Conservation (phyloP, 2,113 vertebrate genomes). For the Ctenodactylus gundi region DNA sequence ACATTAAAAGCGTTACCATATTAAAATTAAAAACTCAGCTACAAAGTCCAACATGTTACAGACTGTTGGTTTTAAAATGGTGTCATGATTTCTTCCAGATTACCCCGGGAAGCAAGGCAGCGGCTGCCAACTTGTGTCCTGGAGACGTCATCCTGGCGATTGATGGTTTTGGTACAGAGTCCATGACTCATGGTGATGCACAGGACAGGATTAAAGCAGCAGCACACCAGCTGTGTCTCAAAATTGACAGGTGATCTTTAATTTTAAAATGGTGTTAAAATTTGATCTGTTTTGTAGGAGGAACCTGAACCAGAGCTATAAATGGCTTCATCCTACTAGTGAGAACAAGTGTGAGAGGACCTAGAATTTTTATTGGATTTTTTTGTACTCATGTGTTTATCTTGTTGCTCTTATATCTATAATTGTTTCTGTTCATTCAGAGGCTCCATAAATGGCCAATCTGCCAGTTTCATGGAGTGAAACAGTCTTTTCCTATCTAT, state of each 20-base stretch:
- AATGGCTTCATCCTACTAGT: not conserved
- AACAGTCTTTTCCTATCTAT: not conserved
- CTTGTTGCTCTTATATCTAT: not conserved
- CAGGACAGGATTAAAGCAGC: constrained; percentile 97
- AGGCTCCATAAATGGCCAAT: not conserved
- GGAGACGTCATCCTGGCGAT: constrained; percentile 96
- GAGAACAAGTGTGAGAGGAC: not conserved
- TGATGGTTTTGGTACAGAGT: constrained; percentile 89
- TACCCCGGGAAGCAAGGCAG: constrained; percentile 95
- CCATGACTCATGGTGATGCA: constrained; percentile 96
- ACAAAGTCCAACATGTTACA: not conserved
- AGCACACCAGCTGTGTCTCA: constrained; percentile 88
- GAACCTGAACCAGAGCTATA: not conserved
- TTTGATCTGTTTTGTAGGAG: constrained; percentile 46
- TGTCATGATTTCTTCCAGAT: constrained; percentile 86
- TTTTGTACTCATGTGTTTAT: too few species aligned
- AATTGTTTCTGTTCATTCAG: not conserved
- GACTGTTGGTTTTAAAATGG: not conserved
- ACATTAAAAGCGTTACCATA: not conserved
- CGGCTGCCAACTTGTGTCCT: constrained; percentile 90
- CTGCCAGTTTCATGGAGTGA: not conserved
- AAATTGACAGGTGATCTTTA: constrained; percentile 91
- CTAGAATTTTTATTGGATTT: not conserved
- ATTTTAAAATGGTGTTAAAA: constrained; percentile 14
- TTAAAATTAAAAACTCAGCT: not conserved